These are phyloP conservation scores for Tetrao urogallus DNA, from an alignment of 2,113 vertebrate species.

Conservation along the genomic window DNA sequence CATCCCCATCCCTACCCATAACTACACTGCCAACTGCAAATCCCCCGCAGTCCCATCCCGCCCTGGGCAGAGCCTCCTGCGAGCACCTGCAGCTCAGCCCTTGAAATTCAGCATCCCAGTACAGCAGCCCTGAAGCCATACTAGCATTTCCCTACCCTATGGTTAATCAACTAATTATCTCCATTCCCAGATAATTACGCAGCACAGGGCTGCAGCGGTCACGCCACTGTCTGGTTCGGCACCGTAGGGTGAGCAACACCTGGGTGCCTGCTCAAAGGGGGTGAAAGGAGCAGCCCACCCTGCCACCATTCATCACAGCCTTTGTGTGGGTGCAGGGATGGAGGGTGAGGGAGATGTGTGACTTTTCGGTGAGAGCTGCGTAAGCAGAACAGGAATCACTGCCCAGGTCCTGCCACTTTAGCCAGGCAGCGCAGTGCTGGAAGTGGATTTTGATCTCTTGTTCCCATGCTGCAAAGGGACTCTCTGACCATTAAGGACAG, in stretches of 20 bases:
- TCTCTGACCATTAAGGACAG: neutral
- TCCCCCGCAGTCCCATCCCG: neutral
- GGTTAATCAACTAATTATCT: neutral
- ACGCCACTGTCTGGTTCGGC: neutral
- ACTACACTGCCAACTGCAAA: neutral
- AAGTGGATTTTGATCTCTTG: neutral
- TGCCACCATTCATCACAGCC: neutral
- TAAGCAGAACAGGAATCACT: neutral
- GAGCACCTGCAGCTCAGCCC: neutral
- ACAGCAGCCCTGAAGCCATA: neutral
- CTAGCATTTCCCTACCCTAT: rapidly evolving
- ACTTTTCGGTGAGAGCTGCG: neutral
- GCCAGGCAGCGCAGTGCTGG: neutral
- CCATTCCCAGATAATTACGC: neutral
- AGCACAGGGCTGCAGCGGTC: neutral
- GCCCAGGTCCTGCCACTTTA: neutral
- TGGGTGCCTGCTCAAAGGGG: neutral
- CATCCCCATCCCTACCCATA: neutral
- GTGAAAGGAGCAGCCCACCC: neutral
- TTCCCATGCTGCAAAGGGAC: neutral
- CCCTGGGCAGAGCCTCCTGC: neutral
- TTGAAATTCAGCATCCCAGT: neutral
- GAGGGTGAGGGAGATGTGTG: no score
- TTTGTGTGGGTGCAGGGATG: neutral
- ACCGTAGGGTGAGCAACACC: neutral